phyloP scores from a whole-genome alignment of 2,797 vertebrate genomes.

The Platalea minor region DNA sequence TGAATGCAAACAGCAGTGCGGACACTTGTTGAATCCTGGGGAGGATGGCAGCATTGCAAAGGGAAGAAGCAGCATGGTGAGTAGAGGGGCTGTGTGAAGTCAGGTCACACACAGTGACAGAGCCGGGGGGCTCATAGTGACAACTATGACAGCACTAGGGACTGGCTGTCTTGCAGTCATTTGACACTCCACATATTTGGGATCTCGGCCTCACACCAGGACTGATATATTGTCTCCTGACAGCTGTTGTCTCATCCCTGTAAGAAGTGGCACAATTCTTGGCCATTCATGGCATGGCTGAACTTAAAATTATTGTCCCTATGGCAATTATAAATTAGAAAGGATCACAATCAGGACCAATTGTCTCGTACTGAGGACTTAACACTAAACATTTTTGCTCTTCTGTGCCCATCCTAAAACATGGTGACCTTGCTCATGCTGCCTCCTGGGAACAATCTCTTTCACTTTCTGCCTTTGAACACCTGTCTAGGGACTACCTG shows the following conservation, averaged over 20 bases:
- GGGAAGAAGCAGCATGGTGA: fast-evolving
- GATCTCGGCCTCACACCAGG: background rate
- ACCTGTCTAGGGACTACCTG: background rate
- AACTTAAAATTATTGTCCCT: background rate
- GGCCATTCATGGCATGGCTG: background rate
- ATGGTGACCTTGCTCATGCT: background rate
- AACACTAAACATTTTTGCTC: background rate
- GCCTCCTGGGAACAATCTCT: background rate
- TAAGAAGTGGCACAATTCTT: background rate
- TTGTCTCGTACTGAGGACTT: fast-evolving
- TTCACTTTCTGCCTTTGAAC: background rate
- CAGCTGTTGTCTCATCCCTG: background rate
- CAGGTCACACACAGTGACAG: background rate
- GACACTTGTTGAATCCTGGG: background rate
- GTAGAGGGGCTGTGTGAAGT: background rate
- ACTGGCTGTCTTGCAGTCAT: background rate
- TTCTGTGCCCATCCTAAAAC: background rate
- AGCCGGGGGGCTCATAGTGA: background rate
- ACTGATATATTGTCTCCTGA: background rate
- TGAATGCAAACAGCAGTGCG: background rate
- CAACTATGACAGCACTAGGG: background rate
- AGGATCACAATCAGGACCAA: background rate
- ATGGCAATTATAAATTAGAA: background rate
- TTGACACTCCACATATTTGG: background rate
- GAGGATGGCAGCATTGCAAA: background rate